Conservation (phyloP, 2,113 vertebrate species). For the Copsychus sechellarum region DNA sequence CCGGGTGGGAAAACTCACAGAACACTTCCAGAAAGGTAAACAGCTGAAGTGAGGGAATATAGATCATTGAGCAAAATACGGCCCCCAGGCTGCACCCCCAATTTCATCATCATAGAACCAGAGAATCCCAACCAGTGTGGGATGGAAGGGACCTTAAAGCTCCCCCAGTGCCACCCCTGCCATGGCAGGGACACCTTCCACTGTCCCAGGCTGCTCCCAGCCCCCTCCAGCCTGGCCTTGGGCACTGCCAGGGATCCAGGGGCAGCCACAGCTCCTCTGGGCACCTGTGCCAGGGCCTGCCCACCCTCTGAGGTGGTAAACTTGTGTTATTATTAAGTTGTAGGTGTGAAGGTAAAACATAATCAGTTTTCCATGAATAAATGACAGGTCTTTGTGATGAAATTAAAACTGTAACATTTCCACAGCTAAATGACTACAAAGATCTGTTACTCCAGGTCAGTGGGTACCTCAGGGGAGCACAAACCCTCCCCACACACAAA, state of each 20-base stretch:
- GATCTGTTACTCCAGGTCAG: neutral
- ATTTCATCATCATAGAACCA: neutral
- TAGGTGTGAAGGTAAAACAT: neutral
- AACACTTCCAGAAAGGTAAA: neutral
- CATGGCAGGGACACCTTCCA: neutral
- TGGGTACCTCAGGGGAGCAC: neutral
- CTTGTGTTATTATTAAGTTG: neutral
- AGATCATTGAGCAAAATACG: neutral
- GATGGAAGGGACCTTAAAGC: neutral
- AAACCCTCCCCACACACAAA: neutral
- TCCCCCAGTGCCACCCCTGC: accelerated
- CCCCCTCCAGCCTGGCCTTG: accelerated
- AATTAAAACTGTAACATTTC: neutral
- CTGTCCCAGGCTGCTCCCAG: accelerated
- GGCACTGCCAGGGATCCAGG: neutral
- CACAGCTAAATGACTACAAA: neutral
- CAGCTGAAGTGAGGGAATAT: neutral
- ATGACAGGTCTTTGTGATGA: neutral
- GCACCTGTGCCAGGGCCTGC: neutral
- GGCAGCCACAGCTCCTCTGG: neutral
- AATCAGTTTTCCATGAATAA: neutral
- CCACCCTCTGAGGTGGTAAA: neutral
- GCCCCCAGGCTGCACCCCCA: neutral
- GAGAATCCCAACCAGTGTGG: neutral
- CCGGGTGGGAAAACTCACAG: neutral